A percentile compares a stretch with the other conserved stretches of the same genome.
Evolutionary conservation across 2,797 vertebrate genomes (phyloP).

Genomic region (Enteromius anoplus): DNA sequence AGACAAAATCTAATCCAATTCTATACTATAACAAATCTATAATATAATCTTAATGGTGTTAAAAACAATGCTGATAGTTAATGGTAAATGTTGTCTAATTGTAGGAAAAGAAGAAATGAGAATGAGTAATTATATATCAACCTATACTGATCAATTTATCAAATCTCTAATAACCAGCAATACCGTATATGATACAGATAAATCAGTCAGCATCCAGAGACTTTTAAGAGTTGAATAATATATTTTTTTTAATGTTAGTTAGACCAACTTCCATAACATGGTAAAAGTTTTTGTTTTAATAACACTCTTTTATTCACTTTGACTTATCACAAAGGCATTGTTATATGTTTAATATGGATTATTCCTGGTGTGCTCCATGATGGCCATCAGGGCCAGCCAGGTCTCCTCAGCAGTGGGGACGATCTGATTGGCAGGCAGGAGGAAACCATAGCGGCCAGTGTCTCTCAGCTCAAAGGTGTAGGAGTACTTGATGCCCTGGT

Average conservation of each 20-base stretch:
- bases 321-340: not conserved
- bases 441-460: conserved; percentile 87
- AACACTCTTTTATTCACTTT: not conserved
- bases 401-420: conserved; percentile 89
- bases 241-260: not conserved
- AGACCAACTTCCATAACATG: not conserved
- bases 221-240: not conserved
- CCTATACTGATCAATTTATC: not conserved
- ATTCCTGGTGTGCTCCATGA: conserved; percentile 81
- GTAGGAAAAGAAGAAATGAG: not conserved
- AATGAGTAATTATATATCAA: too few relatives aligned
- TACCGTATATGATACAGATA: not conserved
- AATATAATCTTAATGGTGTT: not conserved
- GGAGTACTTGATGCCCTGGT: conserved; percentile 92
- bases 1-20: not conserved
- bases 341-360: conserved; percentile 74
- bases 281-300: not conserved
- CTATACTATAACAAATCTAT: not conserved
- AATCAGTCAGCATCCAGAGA: not conserved
- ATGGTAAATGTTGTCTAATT: not conserved
- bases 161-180: not conserved
- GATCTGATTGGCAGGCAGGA: conserved; percentile 89
- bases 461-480: conserved; percentile 94
- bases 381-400: conserved; percentile 85
- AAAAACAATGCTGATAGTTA: not conserved